A percentile compares a stretch with the other conserved stretches of the same genome.
These are phyloP conservation scores for Leptinotarsa peninsularis DNA, from an alignment of 2,888 invertebrate species.

Conservation along the genomic window DNA sequence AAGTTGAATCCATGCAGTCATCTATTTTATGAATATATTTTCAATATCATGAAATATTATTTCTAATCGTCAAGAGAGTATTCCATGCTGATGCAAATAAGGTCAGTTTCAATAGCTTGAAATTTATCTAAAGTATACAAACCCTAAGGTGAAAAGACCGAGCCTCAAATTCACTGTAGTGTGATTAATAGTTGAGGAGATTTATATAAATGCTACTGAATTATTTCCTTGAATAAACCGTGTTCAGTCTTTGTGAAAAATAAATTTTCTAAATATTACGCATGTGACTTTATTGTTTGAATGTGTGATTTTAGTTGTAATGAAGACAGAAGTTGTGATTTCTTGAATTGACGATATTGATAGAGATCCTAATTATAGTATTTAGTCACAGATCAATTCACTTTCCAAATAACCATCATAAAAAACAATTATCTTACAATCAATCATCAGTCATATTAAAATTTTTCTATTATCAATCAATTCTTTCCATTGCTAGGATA, in stretches of 20 bases:
- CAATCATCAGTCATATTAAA: background rate
- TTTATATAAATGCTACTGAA: conserved; percentile 2
- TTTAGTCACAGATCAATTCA: background rate
- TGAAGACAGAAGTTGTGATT: background rate
- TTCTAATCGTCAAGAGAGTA: background rate
- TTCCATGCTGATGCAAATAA: background rate
- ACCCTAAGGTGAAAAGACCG: conserved; percentile 2
- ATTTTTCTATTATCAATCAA: background rate
- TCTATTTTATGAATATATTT: background rate
- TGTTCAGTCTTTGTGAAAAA: background rate
- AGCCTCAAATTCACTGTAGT: background rate
- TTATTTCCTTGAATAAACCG: background rate
- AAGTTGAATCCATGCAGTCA: too few relatives aligned
- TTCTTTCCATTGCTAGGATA: background rate
- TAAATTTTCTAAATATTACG: background rate
- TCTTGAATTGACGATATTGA: too few relatives aligned
- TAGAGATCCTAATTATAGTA: background rate
- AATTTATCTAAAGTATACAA: background rate
- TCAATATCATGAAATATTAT: background rate
- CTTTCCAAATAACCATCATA: background rate
- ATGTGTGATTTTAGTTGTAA: background rate
- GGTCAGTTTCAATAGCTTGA: background rate
- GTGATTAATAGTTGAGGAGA: background rate
- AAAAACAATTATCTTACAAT: background rate
- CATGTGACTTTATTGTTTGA: background rate